phyloP scores from a whole-genome alignment of 2,113 vertebrate genomes.

The Chlorodrepanis virens region DNA sequence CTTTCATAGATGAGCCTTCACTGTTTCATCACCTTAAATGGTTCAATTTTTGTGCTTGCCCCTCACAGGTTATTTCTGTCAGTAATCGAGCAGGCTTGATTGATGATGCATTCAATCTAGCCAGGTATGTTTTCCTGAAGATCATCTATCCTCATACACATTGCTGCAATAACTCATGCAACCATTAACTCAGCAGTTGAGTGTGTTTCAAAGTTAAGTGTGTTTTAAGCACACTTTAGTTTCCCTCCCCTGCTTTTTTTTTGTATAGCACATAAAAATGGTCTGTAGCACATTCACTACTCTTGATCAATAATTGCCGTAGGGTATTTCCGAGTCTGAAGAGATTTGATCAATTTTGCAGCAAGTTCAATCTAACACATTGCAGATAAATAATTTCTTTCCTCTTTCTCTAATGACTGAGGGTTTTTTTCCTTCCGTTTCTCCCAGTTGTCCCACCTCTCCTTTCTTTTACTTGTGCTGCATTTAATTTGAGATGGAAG shows the following conservation, averaged over 20 bases:
- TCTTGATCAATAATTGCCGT: constrained; percentile 56
- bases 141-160: constrained; percentile 45
- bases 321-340: constrained; percentile 57
- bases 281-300: not conserved
- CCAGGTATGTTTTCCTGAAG: constrained; percentile 84
- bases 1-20: constrained; percentile 24
- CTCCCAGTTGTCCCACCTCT: not conserved
- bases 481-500: constrained; percentile 52
- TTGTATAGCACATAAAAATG: not conserved
- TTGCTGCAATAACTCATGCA: not conserved
- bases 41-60: constrained; percentile 49
- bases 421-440: not conserved
- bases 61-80: constrained; percentile 87
- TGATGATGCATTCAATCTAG: constrained; percentile 95
- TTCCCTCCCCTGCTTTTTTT: not conserved
- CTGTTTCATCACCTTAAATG: constrained; percentile 55
- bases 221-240: constrained; percentile 5
- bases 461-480: not conserved
- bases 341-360: constrained; percentile 67
- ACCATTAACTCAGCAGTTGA: not conserved
- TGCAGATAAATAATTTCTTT: constrained; percentile 62
- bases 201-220: constrained; percentile 16
- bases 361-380: constrained; percentile 59
- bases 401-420: constrained; percentile 57
- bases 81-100: constrained; percentile 95